Base-by-base conservation (phyloP, 2,797 vertebrate species). In the Coendou prehensilis region DNA sequence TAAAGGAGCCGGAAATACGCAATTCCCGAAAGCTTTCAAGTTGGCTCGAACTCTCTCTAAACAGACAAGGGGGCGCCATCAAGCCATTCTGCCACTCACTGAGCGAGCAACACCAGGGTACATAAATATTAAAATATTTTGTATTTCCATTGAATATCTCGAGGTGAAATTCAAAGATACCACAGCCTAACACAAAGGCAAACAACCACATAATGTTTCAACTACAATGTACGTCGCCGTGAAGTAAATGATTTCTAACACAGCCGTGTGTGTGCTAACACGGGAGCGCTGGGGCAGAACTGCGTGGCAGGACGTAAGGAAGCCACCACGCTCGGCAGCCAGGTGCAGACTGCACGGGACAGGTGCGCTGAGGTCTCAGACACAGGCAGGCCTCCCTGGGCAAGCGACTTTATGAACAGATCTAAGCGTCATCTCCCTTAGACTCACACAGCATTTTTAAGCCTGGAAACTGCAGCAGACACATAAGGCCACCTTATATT, bases 161-260 rank as follows among this genome's bases (percentile, higher is more conserved):
- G 79, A 92, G 41, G 73, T 78, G 54, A 93, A 93, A 93, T 83
- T 75, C 45, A 90, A 90, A 91, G 47, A 71, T 73, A 85, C 92
- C 92, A 84, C 67, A 79, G 92, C 57, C 30, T 71, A 94, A 78
- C 30, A 73, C 33, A 83, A 71, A 94, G 93, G n/a, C 91, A 85
- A 85, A 82, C 8, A 81, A 33, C 92, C 4, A 78, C 13, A 69
- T 9, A 17, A 84, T 33, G 5, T 26, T 92, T 41, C 64, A 88
- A 82, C 18, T 64, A 5, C 45, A 94, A 41, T 79, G 15, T 71
- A 47, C 22, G 30, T 9, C 37, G 20, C 23, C 6, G 5, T 1
- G 3, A 26, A 94, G 69, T 26, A 47, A 73, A 45, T 30, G 71
- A 91, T 22, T 85, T 33, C 87, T 73, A 56, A 63, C 69, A 96